Percentiles rank a stretch among this genome's conserved stretches.
Conservation (phyloP, 2,113 vertebrate genomes). For the Rhinopomastus cyanomelas region DNA sequence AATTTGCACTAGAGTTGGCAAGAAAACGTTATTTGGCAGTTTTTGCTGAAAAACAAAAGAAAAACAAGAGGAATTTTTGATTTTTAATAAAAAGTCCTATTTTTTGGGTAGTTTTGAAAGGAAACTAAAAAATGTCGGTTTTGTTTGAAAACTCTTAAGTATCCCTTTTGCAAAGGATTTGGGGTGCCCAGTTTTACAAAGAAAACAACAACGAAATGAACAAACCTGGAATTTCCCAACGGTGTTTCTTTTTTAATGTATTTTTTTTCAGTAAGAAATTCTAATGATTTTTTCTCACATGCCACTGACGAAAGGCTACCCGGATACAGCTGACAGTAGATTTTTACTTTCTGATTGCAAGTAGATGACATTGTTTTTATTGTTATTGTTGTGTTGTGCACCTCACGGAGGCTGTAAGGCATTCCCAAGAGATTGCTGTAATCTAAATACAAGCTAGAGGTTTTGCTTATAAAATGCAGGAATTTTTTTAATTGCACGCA, state of each 20-base stretch:
- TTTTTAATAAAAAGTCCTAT: constrained; percentile 28
- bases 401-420: constrained; percentile 30
- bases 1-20: constrained; percentile 53
- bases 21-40: constrained; percentile 14
- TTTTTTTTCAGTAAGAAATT: neutral
- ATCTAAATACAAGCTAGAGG: constrained; percentile 47
- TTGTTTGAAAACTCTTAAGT: neutral
- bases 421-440: constrained; percentile 49
- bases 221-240: neutral
- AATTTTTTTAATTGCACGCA: constrained; percentile 14
- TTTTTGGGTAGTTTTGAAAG: neutral
- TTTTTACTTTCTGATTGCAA: constrained; percentile 9
- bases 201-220: neutral
- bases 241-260: neutral
- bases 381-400: neutral
- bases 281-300: neutral
- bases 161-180: no score
- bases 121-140: neutral
- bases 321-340: constrained; percentile 20
- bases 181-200: neutral
- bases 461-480: constrained; percentile 48
- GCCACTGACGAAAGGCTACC: constrained; percentile 3
- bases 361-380: constrained; percentile 35
- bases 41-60: constrained; percentile 42
- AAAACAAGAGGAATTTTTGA: neutral